Evolutionary conservation across 1,140 invertebrate species (phyloP).

Genomic region (Apolygus lucorum): DNA sequence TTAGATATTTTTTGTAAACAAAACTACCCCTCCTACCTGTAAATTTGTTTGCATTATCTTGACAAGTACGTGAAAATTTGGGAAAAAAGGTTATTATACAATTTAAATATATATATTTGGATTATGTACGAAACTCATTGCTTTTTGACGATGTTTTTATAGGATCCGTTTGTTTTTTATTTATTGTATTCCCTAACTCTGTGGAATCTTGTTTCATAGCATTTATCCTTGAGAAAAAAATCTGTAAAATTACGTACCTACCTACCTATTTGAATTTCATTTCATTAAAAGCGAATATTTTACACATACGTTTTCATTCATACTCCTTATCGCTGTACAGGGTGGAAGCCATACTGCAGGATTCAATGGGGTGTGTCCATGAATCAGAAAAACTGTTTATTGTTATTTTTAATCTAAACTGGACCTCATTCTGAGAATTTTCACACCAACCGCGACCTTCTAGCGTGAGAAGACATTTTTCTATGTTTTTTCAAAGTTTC

Average conservation of each 20-base stretch:
- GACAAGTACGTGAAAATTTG: background rate
- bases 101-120: background rate
- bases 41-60: background rate
- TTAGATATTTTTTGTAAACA: background rate
- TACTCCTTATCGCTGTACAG: too few species aligned
- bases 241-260: too few species aligned
- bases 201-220: slow-evolving; percentile 1
- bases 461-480: too few species aligned
- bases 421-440: too few species aligned
- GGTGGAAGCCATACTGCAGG: too few species aligned
- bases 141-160: background rate
- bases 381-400: too few species aligned
- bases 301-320: background rate
- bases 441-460: too few species aligned
- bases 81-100: background rate
- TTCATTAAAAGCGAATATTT: slow-evolving; percentile 9
- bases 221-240: background rate
- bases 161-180: background rate
- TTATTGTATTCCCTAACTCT: background rate
- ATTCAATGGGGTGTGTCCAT: too few species aligned
- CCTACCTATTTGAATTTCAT: background rate
- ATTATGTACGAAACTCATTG: background rate
- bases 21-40: background rate
- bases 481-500: too few species aligned
- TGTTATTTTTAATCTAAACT: too few species aligned